Evolutionary conservation across 2,888 invertebrate species (phyloP).

Genomic region (Cyaniris semiargus): DNA sequence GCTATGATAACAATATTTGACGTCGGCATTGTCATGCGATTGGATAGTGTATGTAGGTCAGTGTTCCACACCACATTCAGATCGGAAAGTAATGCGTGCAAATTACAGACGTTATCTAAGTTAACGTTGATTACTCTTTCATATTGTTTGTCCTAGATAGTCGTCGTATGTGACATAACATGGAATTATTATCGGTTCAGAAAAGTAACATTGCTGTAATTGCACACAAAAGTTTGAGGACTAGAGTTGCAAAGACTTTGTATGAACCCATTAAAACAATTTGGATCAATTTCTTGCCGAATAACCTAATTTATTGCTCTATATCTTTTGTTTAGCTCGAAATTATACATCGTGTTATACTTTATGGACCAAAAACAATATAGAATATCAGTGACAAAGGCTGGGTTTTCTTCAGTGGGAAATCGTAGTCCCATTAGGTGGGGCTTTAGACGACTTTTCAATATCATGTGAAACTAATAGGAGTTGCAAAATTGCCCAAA

Average conservation of each 20-base stretch:
- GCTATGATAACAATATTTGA: constrained; percentile 5
- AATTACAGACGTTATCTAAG: constrained; percentile 34
- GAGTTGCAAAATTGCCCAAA: too few species aligned
- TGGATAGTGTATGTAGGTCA: constrained; percentile 62
- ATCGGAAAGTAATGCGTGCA: constrained; percentile 40
- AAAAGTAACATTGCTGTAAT: not conserved
- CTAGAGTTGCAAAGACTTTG: not conserved
- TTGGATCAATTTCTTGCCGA: not conserved
- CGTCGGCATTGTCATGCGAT: constrained; percentile 61
- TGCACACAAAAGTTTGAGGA: constrained; percentile 26
- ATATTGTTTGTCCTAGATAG: constrained; percentile 26
- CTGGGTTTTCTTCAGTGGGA: too few species aligned
- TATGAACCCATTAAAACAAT: not conserved
- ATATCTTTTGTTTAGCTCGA: not conserved
- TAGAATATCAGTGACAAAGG: too few species aligned
- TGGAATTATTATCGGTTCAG: not conserved
- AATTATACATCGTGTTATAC: not conserved
- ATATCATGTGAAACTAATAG: too few species aligned
- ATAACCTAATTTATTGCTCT: not conserved
- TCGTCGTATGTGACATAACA: constrained; percentile 3
- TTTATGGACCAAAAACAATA: not conserved
- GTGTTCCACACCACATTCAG: constrained; percentile 51
- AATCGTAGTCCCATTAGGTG: too few species aligned
- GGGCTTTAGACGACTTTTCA: too few species aligned
- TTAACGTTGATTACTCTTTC: constrained; percentile 34